These are phyloP conservation scores for Ridgeia piscesae DNA, from an alignment of 1,140 invertebrate species.

Conservation along the genomic window DNA sequence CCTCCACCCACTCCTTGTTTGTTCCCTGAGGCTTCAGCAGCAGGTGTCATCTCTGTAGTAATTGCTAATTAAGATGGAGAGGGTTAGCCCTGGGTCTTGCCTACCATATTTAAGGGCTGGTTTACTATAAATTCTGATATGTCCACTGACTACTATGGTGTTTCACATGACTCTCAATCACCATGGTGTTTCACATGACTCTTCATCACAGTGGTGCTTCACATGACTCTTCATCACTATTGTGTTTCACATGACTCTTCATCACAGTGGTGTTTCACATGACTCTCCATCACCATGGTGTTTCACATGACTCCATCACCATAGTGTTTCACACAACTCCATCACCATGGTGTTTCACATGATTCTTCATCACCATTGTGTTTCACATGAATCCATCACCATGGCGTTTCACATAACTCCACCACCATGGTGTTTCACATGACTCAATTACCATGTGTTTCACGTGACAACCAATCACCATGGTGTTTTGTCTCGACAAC, in stretches of 20 bases:
- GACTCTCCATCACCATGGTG: background rate
- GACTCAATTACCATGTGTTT: background rate
- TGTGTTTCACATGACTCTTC: background rate
- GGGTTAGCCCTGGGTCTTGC: too few species aligned
- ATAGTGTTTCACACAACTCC: background rate
- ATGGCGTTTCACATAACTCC: background rate
- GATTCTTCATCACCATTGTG: background rate
- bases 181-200: background rate
- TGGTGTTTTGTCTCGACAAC: too few species aligned
- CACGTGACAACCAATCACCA: background rate
- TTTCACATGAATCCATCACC: background rate
- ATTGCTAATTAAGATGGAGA: background rate
- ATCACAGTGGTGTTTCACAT: background rate
- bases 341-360: background rate
- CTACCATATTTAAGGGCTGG: too few species aligned
- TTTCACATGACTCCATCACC: background rate
- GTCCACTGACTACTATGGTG: background rate
- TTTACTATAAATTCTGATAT: background rate
- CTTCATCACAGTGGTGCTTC: background rate
- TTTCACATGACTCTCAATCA: background rate
- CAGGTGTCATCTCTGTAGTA: background rate
- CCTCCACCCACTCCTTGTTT: too few species aligned
- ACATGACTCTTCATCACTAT: background rate
- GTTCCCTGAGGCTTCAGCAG: background rate
- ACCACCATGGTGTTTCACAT: background rate